These are phyloP conservation scores for Limonius californicus DNA, from an alignment of 1,140 invertebrate genomes.

Conservation along the genomic window DNA sequence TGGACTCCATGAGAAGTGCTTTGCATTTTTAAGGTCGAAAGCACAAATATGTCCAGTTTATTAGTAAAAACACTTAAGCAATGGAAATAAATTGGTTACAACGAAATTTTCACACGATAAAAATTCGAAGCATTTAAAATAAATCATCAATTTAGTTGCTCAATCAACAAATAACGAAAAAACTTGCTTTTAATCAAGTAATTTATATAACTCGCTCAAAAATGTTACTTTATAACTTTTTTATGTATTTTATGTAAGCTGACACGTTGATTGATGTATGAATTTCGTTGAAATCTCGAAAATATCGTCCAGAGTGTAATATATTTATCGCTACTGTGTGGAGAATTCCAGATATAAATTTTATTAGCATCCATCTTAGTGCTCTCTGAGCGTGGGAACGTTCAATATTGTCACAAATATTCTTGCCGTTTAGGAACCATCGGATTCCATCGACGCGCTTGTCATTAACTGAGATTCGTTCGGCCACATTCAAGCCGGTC, in stretches of 20 bases:
- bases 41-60: not conserved
- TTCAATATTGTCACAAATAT: slow-evolving; percentile 42
- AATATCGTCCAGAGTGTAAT: slow-evolving; percentile 26
- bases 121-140: slow-evolving; percentile 13
- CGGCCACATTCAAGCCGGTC: slow-evolving; percentile 10
- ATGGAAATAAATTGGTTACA: slow-evolving; percentile 1
- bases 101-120: slow-evolving; percentile 19
- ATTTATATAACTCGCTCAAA: slow-evolving; percentile 15
- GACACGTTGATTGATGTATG: slow-evolving; percentile 23
- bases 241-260: slow-evolving; percentile 18
- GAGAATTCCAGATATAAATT: slow-evolving; percentile 30
- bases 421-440: slow-evolving; percentile 33
- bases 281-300: slow-evolving; percentile 28
- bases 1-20: not conserved
- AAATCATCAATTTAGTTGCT: slow-evolving; percentile 17
- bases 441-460: slow-evolving; percentile 36
- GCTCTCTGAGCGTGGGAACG: slow-evolving; percentile 36
- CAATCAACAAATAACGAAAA: slow-evolving; percentile 19
- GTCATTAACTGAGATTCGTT: slow-evolving; percentile 29
- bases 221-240: slow-evolving; percentile 10
- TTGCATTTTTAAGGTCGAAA: slow-evolving; percentile 3
- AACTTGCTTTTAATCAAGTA: slow-evolving; percentile 19
- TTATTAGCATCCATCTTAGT: slow-evolving; percentile 24
- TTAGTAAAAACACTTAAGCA: not conserved
- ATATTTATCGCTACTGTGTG: slow-evolving; percentile 30